These are phyloP conservation scores for Dryobotodes eremita DNA, from an alignment of 2,888 invertebrate species.

Conservation along the genomic window DNA sequence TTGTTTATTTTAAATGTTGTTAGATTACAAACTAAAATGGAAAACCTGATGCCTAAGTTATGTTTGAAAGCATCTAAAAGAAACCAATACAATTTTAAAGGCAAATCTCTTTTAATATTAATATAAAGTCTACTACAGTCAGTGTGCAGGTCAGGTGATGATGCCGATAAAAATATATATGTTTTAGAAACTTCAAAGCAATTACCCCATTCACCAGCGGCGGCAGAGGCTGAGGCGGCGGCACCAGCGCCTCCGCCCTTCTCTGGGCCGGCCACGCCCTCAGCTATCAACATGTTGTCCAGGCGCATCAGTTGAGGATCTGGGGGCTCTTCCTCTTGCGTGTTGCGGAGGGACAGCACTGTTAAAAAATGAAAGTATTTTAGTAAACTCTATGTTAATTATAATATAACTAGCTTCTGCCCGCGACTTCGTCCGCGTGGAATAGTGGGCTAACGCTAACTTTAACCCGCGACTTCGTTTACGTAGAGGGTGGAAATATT, in stretches of 20 bases:
- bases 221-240: constrained; percentile 97
- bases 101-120: constrained; percentile 34
- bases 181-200: constrained; percentile 50
- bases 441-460: no score
- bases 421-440: no score
- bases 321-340: constrained; percentile 99
- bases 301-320: constrained; percentile 99
- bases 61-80: constrained; percentile 55
- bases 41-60: constrained; percentile 25
- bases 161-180: constrained; percentile 51
- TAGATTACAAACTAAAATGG: constrained; percentile 7
- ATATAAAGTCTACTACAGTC: constrained; percentile 14
- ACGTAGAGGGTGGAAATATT: no score
- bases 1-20: constrained; percentile 29
- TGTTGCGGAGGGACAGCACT: constrained; percentile 98
- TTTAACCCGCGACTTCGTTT: no score
- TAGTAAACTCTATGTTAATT: background rate
- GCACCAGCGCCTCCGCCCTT: constrained; percentile 97
- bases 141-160: constrained; percentile 3
- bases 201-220: constrained; percentile 93
- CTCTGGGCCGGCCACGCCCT: constrained; percentile 99
- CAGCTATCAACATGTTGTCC: constrained; percentile 99
- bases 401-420: background rate
- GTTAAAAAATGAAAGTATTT: constrained; percentile 62
- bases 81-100: constrained; percentile 55